These are phyloP conservation scores for Platysternon megacephalum DNA, from an alignment of 2,113 vertebrate genomes.

Conservation along the genomic window DNA sequence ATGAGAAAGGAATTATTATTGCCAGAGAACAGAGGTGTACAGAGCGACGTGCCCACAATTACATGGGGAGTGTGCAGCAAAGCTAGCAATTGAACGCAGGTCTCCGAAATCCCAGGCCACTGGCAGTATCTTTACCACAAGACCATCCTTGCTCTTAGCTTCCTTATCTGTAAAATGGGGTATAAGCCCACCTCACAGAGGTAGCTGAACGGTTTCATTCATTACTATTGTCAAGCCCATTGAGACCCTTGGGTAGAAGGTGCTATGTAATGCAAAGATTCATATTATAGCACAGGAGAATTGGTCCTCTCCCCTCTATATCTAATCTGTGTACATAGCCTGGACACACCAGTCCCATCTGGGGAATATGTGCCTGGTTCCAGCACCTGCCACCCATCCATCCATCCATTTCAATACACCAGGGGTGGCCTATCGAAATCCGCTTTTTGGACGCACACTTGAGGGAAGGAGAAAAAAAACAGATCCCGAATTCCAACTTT, in stretches of 20 bases:
- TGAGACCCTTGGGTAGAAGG: not conserved
- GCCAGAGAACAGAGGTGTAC: not conserved
- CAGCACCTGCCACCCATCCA: not conserved
- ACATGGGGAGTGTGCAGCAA: accelerated
- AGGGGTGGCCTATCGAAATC: not conserved
- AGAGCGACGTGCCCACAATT: not conserved
- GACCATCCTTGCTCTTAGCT: not conserved
- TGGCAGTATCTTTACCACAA: accelerated
- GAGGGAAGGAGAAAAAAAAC: not conserved
- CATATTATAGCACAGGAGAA: not conserved
- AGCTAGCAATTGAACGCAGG: not conserved
- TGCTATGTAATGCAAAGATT: accelerated
- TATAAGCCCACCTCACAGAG: not conserved
- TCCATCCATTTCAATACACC: accelerated
- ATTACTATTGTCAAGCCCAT: not conserved
- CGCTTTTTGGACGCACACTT: accelerated
- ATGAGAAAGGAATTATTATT: not conserved
- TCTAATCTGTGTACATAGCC: not conserved
- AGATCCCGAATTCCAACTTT: not conserved
- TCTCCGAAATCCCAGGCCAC: not conserved
- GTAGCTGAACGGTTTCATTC: not conserved
- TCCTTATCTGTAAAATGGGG: not conserved
- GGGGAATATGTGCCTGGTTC: not conserved
- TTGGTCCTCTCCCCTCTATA: not conserved
- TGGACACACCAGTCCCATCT: not conserved